phyloP scores from a whole-genome alignment of 2,888 invertebrate species.

The Melolontha melolontha region DNA sequence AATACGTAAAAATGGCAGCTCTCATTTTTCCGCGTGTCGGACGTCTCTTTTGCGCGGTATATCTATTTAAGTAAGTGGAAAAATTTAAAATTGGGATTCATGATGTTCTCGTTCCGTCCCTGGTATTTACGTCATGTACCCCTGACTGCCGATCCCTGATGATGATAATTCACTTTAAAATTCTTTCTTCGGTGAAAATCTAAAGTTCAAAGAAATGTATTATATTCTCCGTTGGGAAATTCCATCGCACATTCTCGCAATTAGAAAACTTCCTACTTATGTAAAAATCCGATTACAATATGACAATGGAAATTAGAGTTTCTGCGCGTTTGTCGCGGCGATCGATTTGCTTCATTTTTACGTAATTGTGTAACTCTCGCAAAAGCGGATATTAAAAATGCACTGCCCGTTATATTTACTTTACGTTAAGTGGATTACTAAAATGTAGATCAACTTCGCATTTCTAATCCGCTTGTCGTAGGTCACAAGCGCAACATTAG shows the following conservation, averaged over 20 bases:
- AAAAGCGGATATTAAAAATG: slow-evolving; percentile 35
- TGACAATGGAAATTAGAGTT: slow-evolving; percentile 26
- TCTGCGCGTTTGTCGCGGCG: slow-evolving; percentile 23
- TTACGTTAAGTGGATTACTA: slow-evolving; percentile 35
- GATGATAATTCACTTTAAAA: no score
- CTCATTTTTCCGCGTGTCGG: no score
- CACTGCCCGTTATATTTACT: slow-evolving; percentile 25
- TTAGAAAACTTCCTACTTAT: slow-evolving; percentile 23
- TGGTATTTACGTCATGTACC: no score
- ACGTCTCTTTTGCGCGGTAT: no score
- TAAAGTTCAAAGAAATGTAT: slow-evolving; percentile 8
- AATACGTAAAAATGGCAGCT: no score
- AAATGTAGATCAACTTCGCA: slow-evolving; percentile 33
- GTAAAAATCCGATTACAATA: slow-evolving; percentile 27
- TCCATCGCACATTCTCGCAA: neutral
- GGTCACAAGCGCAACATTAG: slow-evolving; percentile 35
- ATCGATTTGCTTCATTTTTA: slow-evolving; percentile 29
- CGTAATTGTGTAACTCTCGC: slow-evolving; percentile 30
- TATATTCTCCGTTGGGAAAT: slow-evolving; percentile 19
- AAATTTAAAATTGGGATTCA: no score
- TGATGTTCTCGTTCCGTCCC: no score
- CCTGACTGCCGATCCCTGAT: no score
- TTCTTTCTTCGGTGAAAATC: neutral
- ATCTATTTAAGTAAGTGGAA: no score
- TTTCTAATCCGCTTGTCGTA: slow-evolving; percentile 42